phyloP scores from a whole-genome alignment of 1,140 invertebrate genomes.

The Habropoda laboriosa region DNA sequence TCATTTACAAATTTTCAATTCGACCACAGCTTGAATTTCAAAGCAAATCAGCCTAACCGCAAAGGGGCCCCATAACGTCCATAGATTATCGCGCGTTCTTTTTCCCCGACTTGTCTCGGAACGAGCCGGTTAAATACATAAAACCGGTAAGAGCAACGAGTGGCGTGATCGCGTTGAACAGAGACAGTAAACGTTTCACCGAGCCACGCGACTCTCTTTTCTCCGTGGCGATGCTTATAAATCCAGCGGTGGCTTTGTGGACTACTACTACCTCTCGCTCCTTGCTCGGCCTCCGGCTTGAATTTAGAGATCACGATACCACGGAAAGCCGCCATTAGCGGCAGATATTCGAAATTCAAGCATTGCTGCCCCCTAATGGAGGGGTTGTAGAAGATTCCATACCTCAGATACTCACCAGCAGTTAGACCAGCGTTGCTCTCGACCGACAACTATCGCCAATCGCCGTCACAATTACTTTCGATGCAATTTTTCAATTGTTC shows the following conservation, averaged over 20 bases:
- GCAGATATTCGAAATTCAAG: slow-evolving; percentile 19
- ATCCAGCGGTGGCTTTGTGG: slow-evolving; percentile 51
- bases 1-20: slow-evolving; percentile 65
- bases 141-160: slow-evolving; percentile 27
- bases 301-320: slow-evolving; percentile 61
- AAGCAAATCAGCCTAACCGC: slow-evolving; percentile 6
- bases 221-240: slow-evolving; percentile 48
- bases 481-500: no score
- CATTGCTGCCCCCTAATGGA: slow-evolving; percentile 1
- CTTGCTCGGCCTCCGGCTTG: slow-evolving; percentile 51
- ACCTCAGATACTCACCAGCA: background rate
- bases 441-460: slow-evolving; percentile 5
- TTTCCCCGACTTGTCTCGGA: slow-evolving; percentile 21
- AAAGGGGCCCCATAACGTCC: slow-evolving; percentile 18
- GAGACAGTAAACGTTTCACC: background rate
- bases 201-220: slow-evolving; percentile 59
- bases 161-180: no score
- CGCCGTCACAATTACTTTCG: no score
- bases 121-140: slow-evolving; percentile 30
- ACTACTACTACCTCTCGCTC: slow-evolving; percentile 28
- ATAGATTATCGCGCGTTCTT: slow-evolving; percentile 57
- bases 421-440: no score
- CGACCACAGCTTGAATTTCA: slow-evolving; percentile 28
- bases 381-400: background rate
- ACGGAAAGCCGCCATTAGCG: slow-evolving; percentile 13